Percentiles rank a stretch among this genome's conserved stretches.
Evolutionary conservation across 2,888 invertebrate species (phyloP).

Genomic region (Lagria hirta): DNA sequence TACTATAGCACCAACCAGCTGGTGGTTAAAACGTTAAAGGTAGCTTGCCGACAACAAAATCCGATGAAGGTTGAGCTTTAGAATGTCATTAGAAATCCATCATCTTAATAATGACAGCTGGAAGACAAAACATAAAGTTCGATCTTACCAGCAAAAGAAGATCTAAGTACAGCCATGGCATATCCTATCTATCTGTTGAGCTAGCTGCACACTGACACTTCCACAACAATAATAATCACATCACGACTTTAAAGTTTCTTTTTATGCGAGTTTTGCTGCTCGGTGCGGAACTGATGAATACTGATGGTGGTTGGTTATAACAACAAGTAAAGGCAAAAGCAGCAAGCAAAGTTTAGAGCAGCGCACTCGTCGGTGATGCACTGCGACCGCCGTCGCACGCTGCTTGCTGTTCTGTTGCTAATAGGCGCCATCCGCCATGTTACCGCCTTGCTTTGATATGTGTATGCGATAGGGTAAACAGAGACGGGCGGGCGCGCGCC

Average conservation of each 20-base stretch:
- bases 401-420: slow-evolving; percentile 39
- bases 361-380: slow-evolving; percentile 43
- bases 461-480: slow-evolving; percentile 44
- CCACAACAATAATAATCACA: slow-evolving; percentile 19
- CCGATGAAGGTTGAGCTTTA: too few relatives aligned
- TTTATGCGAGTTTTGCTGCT: too few relatives aligned
- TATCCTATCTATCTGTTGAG: too few relatives aligned
- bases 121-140: too few relatives aligned
- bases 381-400: slow-evolving; percentile 38
- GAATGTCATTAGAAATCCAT: too few relatives aligned
- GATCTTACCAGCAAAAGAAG: slow-evolving; percentile 50
- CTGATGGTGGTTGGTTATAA: too few relatives aligned
- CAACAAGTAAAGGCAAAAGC: too few relatives aligned
- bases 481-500: slow-evolving; percentile 36
- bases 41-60: too few relatives aligned
- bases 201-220: too few relatives aligned
- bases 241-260: slow-evolving; percentile 36
- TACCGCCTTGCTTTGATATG: slow-evolving; percentile 42
- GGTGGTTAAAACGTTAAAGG: too few relatives aligned
- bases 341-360: slow-evolving; percentile 30
- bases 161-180: slow-evolving; percentile 54
- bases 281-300: slow-evolving; percentile 43
- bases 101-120: too few relatives aligned
- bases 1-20: too few relatives aligned
- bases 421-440: slow-evolving; percentile 49